Evolutionary conservation across 2,113 vertebrate species (phyloP).

Genomic region (cat (Felis catus)): F.catus_Fca126_mat1.0 CM031416.1:151189501-151190000

Average conservation of each 20-base stretch:
- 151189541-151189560: slow-evolving; percentile 98
- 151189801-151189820: neutral
- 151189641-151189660: slow-evolving; percentile 11
- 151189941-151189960: slow-evolving; percentile 99
- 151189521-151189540: slow-evolving; percentile 99
- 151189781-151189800: neutral
- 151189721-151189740: neutral
- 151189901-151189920: slow-evolving; percentile 96
- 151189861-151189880: slow-evolving; percentile 96
- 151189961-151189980: slow-evolving; percentile 99
- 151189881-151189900: slow-evolving; percentile 99
- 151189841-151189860: slow-evolving; percentile 31
- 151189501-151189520: slow-evolving; percentile 97
- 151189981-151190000: slow-evolving; percentile 99
- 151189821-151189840: neutral
- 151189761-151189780: neutral
- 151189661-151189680: slow-evolving; percentile 41
- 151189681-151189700: slow-evolving; percentile 43
- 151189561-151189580: slow-evolving; percentile 91
- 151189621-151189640: slow-evolving; percentile 73
- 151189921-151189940: slow-evolving; percentile 99
- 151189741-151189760: neutral
- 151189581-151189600: slow-evolving; percentile 99
- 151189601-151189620: slow-evolving; percentile 90
- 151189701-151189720: neutral